Evolutionary conservation across 2,797 vertebrate genomes (phyloP).

Genomic region (Darevskia mixta): DNA sequence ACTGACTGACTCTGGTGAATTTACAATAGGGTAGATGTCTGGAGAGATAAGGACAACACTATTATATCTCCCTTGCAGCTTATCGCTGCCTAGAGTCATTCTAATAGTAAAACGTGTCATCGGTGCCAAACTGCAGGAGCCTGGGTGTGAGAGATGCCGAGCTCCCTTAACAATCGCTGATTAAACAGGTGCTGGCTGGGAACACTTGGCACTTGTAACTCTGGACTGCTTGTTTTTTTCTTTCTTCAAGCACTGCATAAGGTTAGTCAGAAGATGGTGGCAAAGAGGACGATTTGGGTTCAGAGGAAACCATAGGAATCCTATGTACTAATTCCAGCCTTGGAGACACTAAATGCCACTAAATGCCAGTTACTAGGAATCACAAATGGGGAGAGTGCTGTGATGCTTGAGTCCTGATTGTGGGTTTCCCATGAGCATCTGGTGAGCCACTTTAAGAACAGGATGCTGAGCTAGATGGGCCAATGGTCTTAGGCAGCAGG

Average conservation of each 20-base stretch:
- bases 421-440: too few relatives aligned
- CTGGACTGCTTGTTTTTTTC: background rate
- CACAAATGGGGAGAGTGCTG: too few relatives aligned
- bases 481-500: too few relatives aligned
- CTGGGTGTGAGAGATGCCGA: background rate
- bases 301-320: background rate
- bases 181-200: background rate
- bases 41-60: constrained; percentile 15
- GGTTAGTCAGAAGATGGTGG: too few relatives aligned
- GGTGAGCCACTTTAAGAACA: too few relatives aligned
- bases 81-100: constrained; percentile 10
- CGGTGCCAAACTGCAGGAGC: background rate
- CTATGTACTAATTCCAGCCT: too few relatives aligned
- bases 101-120: constrained; percentile 8
- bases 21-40: constrained; percentile 25
- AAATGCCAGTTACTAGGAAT: too few relatives aligned
- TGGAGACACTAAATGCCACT: too few relatives aligned
- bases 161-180: background rate
- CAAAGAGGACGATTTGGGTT: background rate
- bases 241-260: background rate
- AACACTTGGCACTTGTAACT: background rate
- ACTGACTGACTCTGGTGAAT: constrained; percentile 31
- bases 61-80: constrained; percentile 23
- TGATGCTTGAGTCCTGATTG: too few relatives aligned
- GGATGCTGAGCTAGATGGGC: too few relatives aligned